phyloP scores from a whole-genome alignment of 1,140 invertebrate species.

The Aphis gossypii region DNA sequence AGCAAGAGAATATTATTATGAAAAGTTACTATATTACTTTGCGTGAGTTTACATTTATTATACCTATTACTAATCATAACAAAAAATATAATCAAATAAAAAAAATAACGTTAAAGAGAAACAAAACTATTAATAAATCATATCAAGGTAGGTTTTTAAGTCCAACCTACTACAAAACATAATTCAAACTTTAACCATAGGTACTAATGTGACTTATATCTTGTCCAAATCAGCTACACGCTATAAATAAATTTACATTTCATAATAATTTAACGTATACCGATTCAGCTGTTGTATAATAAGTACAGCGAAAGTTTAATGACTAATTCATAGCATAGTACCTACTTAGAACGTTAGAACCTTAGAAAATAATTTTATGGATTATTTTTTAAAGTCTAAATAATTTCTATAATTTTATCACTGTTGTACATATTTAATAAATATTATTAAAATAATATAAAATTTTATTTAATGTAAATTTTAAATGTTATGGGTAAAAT shows the following conservation, averaged over 20 bases:
- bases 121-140: neutral
- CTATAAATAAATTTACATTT: neutral
- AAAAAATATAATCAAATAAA: neutral
- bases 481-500: neutral
- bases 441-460: neutral
- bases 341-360: too few species aligned
- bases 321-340: neutral
- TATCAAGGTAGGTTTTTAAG: neutral
- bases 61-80: neutral
- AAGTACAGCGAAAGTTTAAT: neutral
- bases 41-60: neutral
- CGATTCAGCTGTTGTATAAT: neutral
- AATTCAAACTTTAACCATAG: neutral
- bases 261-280: neutral
- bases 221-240: neutral
- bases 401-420: neutral
- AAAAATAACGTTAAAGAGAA: neutral
- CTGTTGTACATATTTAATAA: neutral
- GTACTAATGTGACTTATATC: neutral
- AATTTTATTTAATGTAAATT: neutral
- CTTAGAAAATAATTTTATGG: neutral
- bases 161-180: neutral
- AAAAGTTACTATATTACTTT: neutral
- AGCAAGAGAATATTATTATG: neutral
- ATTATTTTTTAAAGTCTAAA: neutral